A percentile compares a stretch with the other conserved stretches of the same genome.
Conservation (phyloP, 2,113 vertebrate genomes). For the Chlorodrepanis virens region DNA sequence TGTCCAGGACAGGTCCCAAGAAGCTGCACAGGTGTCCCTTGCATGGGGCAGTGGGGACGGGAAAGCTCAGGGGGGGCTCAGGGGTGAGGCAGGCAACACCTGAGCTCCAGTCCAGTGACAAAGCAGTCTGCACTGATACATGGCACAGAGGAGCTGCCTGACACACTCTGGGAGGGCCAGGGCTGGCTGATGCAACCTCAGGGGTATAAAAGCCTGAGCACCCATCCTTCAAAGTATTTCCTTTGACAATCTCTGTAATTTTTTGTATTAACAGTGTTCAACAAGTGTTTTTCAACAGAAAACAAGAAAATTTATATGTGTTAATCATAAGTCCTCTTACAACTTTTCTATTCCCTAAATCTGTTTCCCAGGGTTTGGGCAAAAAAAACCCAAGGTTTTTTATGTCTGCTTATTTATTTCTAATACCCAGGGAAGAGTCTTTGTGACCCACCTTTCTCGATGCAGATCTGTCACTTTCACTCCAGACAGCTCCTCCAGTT, state of each 20-base stretch:
- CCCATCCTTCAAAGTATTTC: not conserved
- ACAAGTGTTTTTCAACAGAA: not conserved
- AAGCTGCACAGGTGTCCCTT: too few species aligned
- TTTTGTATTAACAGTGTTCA: not conserved
- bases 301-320: not conserved
- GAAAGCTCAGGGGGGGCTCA: too few species aligned
- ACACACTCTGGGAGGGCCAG: too few species aligned
- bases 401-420: not conserved
- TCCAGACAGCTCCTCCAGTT: conserved; percentile 89
- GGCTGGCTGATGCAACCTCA: too few species aligned
- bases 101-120: too few species aligned
- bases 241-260: not conserved
- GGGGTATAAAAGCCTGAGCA: too few species aligned
- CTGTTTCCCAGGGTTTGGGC: not conserved
- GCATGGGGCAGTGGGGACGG: too few species aligned
- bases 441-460: conserved; percentile 85
- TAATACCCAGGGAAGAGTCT: not conserved
- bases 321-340: not conserved
- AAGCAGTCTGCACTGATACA: too few species aligned
- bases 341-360: not conserved
- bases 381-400: not conserved
- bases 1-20: too few species aligned
- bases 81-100: too few species aligned
- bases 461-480: conserved; percentile 90
- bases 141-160: too few species aligned